Conservation (phyloP, 30 jellyfish, hydroid and myxozoan species). For the Pelagia noctiluca region DNA sequence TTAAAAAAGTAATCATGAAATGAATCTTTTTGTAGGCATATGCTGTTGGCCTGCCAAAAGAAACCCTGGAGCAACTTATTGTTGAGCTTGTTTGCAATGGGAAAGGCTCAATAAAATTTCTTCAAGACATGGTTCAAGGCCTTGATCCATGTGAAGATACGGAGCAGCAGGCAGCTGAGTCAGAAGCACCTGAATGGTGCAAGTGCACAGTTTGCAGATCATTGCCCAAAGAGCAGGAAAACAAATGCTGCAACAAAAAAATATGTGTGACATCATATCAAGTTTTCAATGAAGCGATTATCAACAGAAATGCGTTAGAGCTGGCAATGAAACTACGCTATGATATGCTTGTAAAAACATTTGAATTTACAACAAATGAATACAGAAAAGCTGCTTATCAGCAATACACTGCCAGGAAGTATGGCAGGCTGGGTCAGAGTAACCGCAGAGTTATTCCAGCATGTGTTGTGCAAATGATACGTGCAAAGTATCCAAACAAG, state of each 20-base stretch:
- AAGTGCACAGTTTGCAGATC: background rate
- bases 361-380: conserved; percentile 21
- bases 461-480: conserved; percentile 21
- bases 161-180: too few species aligned
- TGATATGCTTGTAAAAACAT: conserved; percentile 30
- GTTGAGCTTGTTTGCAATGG: conserved; percentile 48
- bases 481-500: conserved; percentile 11
- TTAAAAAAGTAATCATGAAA: too few species aligned
- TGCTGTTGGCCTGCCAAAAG: too few species aligned
- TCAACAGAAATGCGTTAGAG: conserved; percentile 36
- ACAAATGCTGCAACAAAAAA: conserved; percentile 20
- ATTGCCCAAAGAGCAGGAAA: conserved; percentile 1
- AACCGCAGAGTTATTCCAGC: conserved; percentile 28
- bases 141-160: background rate
- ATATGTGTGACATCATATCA: conserved; percentile 23
- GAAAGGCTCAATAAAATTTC: background rate
- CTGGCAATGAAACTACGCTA: conserved; percentile 24
- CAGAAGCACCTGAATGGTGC: background rate
- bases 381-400: conserved; percentile 35
- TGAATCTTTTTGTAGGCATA: too few species aligned
- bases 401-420: conserved; percentile 23
- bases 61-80: background rate
- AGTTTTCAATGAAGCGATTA: conserved; percentile 22
- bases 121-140: conserved; percentile 17
- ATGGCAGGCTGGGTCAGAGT: conserved; percentile 36